Conservation (phyloP, 2,113 vertebrate species). For the Ranitomeya variabilis region DNA sequence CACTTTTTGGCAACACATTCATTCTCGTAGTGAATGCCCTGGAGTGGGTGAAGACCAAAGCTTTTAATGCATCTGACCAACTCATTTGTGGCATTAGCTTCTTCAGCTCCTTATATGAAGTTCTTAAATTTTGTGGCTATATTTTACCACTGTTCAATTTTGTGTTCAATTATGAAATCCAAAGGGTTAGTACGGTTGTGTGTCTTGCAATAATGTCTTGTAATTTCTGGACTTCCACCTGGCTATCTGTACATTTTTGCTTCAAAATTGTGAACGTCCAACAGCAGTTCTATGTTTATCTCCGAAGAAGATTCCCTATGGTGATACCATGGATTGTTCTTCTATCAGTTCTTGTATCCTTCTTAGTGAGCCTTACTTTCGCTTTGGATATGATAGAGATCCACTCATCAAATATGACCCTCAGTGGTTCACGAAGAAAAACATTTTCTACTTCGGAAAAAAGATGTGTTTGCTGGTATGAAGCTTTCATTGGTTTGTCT, state of each 20-base stretch:
- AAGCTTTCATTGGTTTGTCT: not conserved
- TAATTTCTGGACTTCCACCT: not conserved
- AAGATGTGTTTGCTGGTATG: not conserved
- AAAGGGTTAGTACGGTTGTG: not conserved
- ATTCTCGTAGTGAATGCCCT: not conserved
- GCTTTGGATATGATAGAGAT: not conserved
- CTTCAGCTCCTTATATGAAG: not conserved
- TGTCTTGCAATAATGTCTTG: not conserved
- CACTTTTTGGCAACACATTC: not conserved
- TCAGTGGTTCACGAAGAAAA: not conserved
- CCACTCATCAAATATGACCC: not conserved
- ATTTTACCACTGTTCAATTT: not conserved
- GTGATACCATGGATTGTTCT: not conserved
- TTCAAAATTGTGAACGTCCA: not conserved
- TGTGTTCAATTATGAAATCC: not conserved
- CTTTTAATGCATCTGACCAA: not conserved
- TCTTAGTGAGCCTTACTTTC: not conserved
- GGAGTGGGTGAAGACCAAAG: not conserved
- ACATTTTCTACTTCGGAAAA: not conserved
- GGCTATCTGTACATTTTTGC: slow-evolving; percentile 7
- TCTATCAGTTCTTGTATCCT: not conserved
- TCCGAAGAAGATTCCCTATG: slow-evolving; percentile 9
- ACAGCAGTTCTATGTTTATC: not conserved
- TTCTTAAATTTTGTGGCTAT: not conserved
- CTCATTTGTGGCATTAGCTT: slow-evolving; percentile 13